Base-by-base conservation (phyloP, 1,140 invertebrate species). In the Asbolus verrucosus region DNA sequence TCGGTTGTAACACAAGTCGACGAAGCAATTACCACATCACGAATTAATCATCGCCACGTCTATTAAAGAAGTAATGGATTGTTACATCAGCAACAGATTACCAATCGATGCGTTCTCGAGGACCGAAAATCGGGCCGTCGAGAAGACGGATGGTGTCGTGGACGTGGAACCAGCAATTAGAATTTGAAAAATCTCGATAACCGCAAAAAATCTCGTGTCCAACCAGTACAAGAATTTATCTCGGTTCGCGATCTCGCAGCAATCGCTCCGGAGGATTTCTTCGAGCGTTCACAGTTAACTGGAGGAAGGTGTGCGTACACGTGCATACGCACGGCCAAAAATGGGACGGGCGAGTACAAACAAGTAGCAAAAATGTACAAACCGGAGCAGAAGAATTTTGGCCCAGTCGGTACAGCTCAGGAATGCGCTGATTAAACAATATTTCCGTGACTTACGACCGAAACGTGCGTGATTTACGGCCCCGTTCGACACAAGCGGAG, bases 251-350 rank as follows among this genome's bases (percentile, higher is more conserved):
- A 46, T 71, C 69, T 43, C 14, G 38, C 62, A 33, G 66, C 66
- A 70, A 70, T 69, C 8, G 67, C 18, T 63, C 1, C 66, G 66
- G 62, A 59, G 68, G 68, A 70, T 70, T 70, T 38, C 43, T 54
- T 54, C 38, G 38, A 66, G 30, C 68, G 62, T 70, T 65, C 16
- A 43, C 33, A 36, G 33, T 36, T n/a, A 6, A n/a, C 5, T 8
- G 9, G 4, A 5, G 4, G 27, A 30, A 30, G 9, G 27, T 30
- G 27, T 30, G 27, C 27, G 27, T 4, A 30, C 27, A 30, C 27
- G 5, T 36, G 33, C 33, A 36, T n/a, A 3, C 6, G 33, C 33
- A 27, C 24, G 24, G 24, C 5, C 5, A 36, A 36, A 36, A 36
- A 11, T 36, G 33, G 5, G 33, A 4, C n/a, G 11, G 5, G 27